A percentile compares a stretch with the other conserved stretches of the same genome.
phyloP scores from a whole-genome alignment of 2,113 vertebrate genomes.

The Willisornis vidua region DNA sequence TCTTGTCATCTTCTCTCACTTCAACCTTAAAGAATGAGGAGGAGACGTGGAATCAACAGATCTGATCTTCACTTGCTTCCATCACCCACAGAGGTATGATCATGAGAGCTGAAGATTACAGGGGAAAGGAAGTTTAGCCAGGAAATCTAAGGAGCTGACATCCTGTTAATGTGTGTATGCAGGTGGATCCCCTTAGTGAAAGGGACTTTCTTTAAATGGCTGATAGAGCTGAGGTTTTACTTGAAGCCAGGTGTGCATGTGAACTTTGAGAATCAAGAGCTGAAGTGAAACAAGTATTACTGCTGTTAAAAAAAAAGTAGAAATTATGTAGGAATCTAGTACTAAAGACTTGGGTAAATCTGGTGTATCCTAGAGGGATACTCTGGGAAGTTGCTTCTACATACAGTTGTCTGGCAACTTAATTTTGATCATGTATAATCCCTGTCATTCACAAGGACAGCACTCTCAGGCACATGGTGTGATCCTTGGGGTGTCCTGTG shows the following conservation, averaged over 20 bases:
- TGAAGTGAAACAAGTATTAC: not conserved
- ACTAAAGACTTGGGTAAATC: not conserved
- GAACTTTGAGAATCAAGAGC: not conserved
- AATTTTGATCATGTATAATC: not conserved
- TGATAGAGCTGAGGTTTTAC: not conserved
- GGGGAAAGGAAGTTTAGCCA: not conserved
- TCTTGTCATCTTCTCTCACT: not conserved
- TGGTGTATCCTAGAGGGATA: not conserved
- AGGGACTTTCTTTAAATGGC: not conserved
- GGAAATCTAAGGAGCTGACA: not conserved
- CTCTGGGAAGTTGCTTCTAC: not conserved
- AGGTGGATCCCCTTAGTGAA: not conserved
- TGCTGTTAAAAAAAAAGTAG: not conserved
- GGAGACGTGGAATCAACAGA: not conserved
- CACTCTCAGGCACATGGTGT: not conserved
- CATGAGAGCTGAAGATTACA: not conserved
- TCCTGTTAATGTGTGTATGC: not conserved
- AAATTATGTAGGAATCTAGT: not conserved
- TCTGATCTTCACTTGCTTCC: not conserved
- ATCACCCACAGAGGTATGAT: not conserved
- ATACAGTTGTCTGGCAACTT: not conserved
- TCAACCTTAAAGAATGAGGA: not conserved
- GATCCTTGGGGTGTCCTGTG: not conserved
- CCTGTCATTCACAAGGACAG: not conserved
- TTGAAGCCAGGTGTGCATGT: not conserved